phyloP scores from a whole-genome alignment of 2,113 vertebrate genomes.

The Otolemur garnettii region DNA sequence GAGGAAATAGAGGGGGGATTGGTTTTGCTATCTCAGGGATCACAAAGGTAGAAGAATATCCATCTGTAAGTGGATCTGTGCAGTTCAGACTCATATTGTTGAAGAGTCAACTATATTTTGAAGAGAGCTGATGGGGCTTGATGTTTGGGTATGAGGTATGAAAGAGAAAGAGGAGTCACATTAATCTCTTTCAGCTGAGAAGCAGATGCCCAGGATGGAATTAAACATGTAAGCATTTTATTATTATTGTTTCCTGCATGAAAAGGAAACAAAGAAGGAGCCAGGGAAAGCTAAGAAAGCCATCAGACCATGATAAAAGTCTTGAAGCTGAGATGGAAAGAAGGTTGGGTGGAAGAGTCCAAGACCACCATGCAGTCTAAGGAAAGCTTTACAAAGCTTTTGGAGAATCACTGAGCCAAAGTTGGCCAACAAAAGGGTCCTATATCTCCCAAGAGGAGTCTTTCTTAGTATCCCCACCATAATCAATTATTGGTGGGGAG shows the following conservation, averaged over 20 bases:
- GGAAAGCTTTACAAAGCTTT: conserved; percentile 32
- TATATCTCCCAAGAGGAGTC: background rate
- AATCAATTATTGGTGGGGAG: background rate
- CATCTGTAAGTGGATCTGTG: background rate
- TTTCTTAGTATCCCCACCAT: background rate
- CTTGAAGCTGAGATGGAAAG: background rate
- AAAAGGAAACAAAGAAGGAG: conserved; percentile 6
- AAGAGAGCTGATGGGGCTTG: background rate
- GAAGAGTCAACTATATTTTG: background rate
- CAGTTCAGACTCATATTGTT: background rate
- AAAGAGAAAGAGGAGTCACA: background rate
- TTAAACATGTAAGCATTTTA: conserved; percentile 46
- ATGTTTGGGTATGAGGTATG: conserved; percentile 30
- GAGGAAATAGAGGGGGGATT: background rate
- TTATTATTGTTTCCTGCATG: conserved; percentile 7
- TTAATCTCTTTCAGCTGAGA: conserved; percentile 41
- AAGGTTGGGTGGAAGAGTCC: background rate
- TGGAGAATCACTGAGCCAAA: conserved; percentile 10
- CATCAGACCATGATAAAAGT: background rate
- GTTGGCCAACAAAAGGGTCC: background rate
- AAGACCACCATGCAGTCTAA: background rate
- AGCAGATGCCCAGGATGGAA: conserved; percentile 5
- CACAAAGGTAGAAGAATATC: background rate
- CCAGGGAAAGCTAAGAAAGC: background rate
- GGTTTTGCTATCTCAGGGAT: background rate